Conservation (phyloP, 1,140 invertebrate genomes). For the Bilobella aurantiaca region DNA sequence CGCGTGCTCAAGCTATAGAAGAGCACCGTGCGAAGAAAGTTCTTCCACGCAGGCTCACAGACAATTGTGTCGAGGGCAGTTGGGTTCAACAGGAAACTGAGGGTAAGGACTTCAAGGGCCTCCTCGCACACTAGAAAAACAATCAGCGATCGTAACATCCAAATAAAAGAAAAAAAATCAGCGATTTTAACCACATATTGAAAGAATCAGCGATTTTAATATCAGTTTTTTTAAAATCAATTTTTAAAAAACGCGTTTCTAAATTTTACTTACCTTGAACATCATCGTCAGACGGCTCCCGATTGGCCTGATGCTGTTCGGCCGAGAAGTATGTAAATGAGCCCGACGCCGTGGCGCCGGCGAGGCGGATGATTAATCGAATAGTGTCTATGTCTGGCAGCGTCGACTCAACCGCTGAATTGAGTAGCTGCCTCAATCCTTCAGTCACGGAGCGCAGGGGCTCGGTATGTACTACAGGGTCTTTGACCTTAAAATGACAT, state of each 20-base stretch:
- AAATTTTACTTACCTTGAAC: slow-evolving; percentile 19
- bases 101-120: slow-evolving; percentile 81
- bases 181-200: background rate
- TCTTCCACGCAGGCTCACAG: slow-evolving; percentile 20
- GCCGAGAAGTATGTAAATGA: slow-evolving; percentile 28
- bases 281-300: slow-evolving; percentile 32
- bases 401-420: slow-evolving; percentile 37
- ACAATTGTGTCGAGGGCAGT: slow-evolving; percentile 54
- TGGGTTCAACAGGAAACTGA: slow-evolving; percentile 74
- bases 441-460: slow-evolving; percentile 20
- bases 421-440: too few species aligned
- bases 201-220: background rate
- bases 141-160: slow-evolving; percentile 18
- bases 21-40: slow-evolving; percentile 26
- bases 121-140: slow-evolving; percentile 66
- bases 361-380: slow-evolving; percentile 58
- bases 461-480: slow-evolving; percentile 15
- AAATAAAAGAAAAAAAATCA: background rate
- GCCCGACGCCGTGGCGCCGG: slow-evolving; percentile 54
- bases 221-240: background rate
- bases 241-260: too few species aligned
- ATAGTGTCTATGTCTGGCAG: slow-evolving; percentile 57
- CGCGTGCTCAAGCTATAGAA: slow-evolving; percentile 35
- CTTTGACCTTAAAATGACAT: slow-evolving; percentile 13
- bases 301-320: slow-evolving; percentile 31